phyloP scores from a whole-genome alignment of 2,797 vertebrate species.

The Forpus xanthops region DNA sequence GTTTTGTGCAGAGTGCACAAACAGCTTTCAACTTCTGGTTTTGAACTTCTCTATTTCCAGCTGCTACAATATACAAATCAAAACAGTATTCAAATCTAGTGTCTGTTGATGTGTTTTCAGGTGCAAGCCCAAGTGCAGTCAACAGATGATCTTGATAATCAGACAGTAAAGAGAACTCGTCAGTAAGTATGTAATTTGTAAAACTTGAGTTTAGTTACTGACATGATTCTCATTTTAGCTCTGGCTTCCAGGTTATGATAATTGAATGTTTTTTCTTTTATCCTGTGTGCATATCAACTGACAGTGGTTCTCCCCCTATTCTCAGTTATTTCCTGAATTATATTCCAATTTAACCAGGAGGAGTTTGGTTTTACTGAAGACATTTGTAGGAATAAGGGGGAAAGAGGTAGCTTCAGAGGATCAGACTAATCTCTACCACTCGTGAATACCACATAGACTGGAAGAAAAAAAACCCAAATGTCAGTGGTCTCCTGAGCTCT shows the following conservation, averaged over 20 bases:
- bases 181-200: constrained; percentile 80
- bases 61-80: not conserved
- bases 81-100: constrained; percentile 22
- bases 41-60: not conserved
- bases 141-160: constrained; percentile 68
- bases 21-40: not conserved
- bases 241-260: not conserved
- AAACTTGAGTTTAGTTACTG: not conserved
- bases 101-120: constrained; percentile 63
- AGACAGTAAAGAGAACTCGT: constrained; percentile 78
- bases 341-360: not conserved
- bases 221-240: not conserved
- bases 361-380: not conserved
- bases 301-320: not conserved
- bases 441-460: not conserved
- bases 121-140: constrained; percentile 80
- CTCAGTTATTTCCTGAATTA: not conserved
- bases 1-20: not conserved
- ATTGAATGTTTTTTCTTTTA: not conserved
- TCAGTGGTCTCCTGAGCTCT: not conserved
- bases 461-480: not conserved
- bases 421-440: not conserved
- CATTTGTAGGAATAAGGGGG: not conserved
- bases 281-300: not conserved
- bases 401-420: not conserved